Percentiles rank a stretch among this genome's conserved stretches.
These are phyloP conservation scores for Cydia strobilella DNA, from an alignment of 1,140 invertebrate species.

Conservation along the genomic window DNA sequence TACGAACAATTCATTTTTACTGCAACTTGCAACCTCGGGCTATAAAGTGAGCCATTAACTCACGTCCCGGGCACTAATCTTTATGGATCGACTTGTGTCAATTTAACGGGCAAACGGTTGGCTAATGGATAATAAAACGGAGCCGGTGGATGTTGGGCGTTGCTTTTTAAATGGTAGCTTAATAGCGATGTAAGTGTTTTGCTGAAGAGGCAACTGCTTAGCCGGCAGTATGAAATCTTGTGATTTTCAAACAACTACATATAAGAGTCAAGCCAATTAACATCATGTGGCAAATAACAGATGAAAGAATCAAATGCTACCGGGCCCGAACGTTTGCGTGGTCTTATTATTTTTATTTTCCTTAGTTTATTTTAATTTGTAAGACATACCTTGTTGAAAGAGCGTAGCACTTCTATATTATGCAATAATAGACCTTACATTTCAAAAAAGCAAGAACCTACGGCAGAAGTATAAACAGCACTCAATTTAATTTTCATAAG, in stretches of 20 bases:
- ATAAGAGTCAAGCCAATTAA: neutral
- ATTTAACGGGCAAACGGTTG: conserved; percentile 62
- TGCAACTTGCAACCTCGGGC: conserved; percentile 23
- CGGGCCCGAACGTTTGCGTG: too few species aligned
- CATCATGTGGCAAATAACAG: neutral
- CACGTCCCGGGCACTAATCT: conserved; percentile 51
- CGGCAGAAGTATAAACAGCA: conserved; percentile 27
- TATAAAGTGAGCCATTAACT: conserved; percentile 35
- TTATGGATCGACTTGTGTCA: conserved; percentile 61
- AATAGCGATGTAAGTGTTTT: conserved; percentile 11
- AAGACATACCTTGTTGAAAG: neutral
- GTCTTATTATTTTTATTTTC: too few species aligned
- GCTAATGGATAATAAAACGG: conserved; percentile 59
- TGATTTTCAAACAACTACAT: neutral
- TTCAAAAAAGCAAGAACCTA: neutral
- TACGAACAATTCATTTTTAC: conserved; percentile 18
- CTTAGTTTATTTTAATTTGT: neutral
- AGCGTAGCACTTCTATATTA: neutral
- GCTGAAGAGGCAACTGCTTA: conserved; percentile 2
- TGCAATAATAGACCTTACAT: neutral
- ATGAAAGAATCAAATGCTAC: too few species aligned
- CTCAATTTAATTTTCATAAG: conserved; percentile 66
- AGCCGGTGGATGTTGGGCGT: conserved; percentile 45
- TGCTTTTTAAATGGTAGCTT: conserved; percentile 50
- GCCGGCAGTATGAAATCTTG: neutral